Evolutionary conservation across 2,888 invertebrate species (phyloP).

Genomic region (Eudemis profundana): DNA sequence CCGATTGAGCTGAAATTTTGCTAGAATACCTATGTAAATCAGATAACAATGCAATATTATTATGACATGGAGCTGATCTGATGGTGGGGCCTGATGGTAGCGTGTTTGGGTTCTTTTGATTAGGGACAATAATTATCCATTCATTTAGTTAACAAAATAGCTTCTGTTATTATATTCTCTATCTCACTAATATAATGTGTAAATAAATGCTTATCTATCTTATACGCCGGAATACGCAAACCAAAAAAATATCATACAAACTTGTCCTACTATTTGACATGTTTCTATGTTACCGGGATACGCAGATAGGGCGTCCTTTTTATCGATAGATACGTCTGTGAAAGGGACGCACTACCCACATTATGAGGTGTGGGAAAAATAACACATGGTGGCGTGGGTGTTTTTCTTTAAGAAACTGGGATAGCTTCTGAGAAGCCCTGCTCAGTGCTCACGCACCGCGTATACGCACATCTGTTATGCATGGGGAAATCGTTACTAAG

Average conservation of each 20-base stretch:
- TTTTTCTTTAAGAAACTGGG: conserved; percentile 19
- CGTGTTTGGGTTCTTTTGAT: too few species aligned
- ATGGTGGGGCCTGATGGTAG: too few species aligned
- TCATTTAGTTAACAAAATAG: too few species aligned
- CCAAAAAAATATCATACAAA: background rate
- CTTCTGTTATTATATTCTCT: too few species aligned
- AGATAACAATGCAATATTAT: too few species aligned
- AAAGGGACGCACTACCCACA: background rate
- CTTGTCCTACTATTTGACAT: conserved; percentile 8
- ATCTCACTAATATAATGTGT: too few species aligned
- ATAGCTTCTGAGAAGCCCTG: conserved; percentile 17
- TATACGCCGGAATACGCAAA: too few species aligned
- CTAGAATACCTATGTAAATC: too few species aligned
- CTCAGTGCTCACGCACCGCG: background rate
- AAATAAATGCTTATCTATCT: too few species aligned
- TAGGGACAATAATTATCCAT: too few species aligned
- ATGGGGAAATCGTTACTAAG: background rate
- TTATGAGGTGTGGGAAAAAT: conserved; percentile 30
- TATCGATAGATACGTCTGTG: conserved; percentile 7
- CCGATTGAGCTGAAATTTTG: too few species aligned
- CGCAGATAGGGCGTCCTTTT: background rate
- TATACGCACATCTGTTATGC: background rate
- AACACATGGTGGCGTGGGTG: conserved; percentile 20
- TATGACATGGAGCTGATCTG: too few species aligned
- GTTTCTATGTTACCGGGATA: background rate